phyloP scores from a whole-genome alignment of 2,888 invertebrate species.

The Cosmia pyralina region DNA sequence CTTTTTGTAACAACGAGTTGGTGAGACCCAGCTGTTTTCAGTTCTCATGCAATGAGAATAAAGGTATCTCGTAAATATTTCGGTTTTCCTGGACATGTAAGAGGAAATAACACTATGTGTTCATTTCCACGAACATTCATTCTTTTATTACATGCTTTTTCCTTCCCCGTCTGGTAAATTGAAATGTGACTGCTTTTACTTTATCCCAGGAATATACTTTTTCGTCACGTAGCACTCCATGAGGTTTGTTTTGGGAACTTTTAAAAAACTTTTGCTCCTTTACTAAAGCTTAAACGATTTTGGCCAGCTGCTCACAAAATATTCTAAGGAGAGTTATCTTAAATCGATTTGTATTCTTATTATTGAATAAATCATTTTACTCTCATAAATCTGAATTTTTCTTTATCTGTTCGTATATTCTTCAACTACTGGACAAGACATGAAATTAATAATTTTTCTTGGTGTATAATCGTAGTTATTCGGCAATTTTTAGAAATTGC shows the following conservation, averaged over 20 bases:
- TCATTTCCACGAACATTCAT: background rate
- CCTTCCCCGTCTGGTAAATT: background rate
- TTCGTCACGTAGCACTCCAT: background rate
- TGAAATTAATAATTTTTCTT: no score
- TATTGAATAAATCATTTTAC: background rate
- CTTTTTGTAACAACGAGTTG: background rate
- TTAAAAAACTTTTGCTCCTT: background rate
- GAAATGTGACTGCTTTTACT: background rate
- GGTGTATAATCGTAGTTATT: no score
- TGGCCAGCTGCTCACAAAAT: background rate
- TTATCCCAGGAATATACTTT: background rate
- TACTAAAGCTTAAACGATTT: background rate
- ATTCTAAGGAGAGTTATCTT: background rate
- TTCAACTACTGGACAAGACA: no score
- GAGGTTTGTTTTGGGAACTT: background rate
- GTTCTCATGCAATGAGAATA: background rate
- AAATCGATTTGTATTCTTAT: constrained; percentile 5
- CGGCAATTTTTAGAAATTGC: no score
- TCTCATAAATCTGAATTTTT: no score
- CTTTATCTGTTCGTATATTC: no score
- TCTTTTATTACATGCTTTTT: background rate
- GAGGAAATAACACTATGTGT: background rate
- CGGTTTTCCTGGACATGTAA: background rate
- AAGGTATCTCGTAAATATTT: background rate
- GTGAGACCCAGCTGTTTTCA: background rate